Evolutionary conservation across 2,113 vertebrate species (phyloP).

Genomic region (Pterophyllum scalare): DNA sequence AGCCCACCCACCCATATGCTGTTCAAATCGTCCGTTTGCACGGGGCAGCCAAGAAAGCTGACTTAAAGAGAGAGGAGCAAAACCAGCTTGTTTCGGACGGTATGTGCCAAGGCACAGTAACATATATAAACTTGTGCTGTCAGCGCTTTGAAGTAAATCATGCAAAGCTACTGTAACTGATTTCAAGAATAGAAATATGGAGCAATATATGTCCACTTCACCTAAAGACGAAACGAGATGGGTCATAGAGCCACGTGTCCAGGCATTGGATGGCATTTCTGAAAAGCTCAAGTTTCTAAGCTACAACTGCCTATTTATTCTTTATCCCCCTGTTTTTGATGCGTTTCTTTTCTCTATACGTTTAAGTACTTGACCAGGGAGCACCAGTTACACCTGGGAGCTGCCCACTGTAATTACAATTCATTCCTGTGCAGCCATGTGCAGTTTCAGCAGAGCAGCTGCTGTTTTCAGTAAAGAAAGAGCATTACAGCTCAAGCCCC

Average conservation of each 20-base stretch:
- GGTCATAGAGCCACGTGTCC: not conserved
- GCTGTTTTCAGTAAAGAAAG: not conserved
- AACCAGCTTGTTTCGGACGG: not conserved
- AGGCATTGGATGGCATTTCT: not conserved
- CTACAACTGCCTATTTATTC: not conserved
- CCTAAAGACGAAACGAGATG: not conserved
- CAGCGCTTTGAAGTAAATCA: not conserved
- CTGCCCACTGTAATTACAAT: slow-evolving; percentile 43
- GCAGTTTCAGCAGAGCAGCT: slow-evolving; percentile 19
- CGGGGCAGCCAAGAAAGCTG: not conserved
- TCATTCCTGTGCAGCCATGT: slow-evolving; percentile 29
- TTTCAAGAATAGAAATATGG: not conserved
- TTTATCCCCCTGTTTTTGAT: not conserved
- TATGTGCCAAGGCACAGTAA: not conserved
- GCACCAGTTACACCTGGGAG: slow-evolving; percentile 33
- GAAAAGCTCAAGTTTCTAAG: not conserved
- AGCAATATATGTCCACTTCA: not conserved
- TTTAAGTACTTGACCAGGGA: not conserved
- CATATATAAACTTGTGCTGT: not conserved
- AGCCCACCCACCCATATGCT: not conserved
- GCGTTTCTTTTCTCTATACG: not conserved
- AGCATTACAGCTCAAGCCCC: not conserved
- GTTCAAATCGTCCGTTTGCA: not conserved
- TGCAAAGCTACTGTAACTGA: not conserved
- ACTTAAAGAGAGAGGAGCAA: not conserved